These are phyloP conservation scores for Disparrhopalites patrizii DNA, from an alignment of 2,888 invertebrate genomes.

Conservation along the genomic window DNA sequence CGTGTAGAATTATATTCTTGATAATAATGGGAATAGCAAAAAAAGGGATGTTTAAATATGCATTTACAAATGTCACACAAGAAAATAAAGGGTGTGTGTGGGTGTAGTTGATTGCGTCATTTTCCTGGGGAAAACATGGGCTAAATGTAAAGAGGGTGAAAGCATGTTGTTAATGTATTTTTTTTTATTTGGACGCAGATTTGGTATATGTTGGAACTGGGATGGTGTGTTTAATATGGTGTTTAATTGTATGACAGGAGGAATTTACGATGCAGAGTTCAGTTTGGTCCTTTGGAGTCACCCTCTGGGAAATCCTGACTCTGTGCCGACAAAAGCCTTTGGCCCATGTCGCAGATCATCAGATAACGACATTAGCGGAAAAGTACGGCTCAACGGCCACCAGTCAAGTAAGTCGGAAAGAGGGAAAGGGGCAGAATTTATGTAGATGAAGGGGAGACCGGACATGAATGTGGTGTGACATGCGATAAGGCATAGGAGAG, in stretches of 20 bases:
- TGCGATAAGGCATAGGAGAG: slow-evolving; percentile 7
- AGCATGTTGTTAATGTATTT: too few species aligned
- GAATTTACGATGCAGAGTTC: slow-evolving; percentile 62
- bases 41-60: too few species aligned
- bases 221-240: background rate
- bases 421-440: background rate
- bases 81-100: too few species aligned
- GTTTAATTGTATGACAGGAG: slow-evolving; percentile 55
- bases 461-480: slow-evolving; percentile 2
- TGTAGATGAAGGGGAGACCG: background rate
- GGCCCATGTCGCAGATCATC: slow-evolving; percentile 60
- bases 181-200: background rate
- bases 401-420: slow-evolving; percentile 37
- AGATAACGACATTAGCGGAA: slow-evolving; percentile 63
- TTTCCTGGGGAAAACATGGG: too few species aligned
- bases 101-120: too few species aligned
- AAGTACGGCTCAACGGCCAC: slow-evolving; percentile 50
- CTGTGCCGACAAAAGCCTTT: slow-evolving; percentile 61
- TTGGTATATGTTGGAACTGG: too few species aligned
- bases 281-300: slow-evolving; percentile 64
- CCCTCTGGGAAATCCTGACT: slow-evolving; percentile 63
- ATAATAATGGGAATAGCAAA: too few species aligned
- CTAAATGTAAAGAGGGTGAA: too few species aligned
- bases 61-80: too few species aligned
- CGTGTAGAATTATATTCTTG: too few species aligned